Evolutionary conservation across 2,113 vertebrate species (phyloP), one percentile per base, ranked within the genome.

Genomic region (Cairina moschata): DNA sequence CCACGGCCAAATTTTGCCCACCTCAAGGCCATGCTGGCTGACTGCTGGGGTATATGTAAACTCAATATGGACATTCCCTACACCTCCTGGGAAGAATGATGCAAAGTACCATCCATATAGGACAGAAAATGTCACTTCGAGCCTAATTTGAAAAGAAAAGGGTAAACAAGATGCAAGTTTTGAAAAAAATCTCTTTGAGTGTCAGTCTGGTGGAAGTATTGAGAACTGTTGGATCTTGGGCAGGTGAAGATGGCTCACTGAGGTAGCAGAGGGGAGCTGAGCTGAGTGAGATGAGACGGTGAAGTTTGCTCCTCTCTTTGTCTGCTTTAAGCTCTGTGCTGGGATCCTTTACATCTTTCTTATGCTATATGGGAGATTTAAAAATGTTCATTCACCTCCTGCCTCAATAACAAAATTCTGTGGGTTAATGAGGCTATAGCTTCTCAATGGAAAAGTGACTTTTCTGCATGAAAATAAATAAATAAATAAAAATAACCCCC

Each of bases 21-120:
- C 34, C 44, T 78, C 36, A 44, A 52, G 4, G 8, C 12, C 6
- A 6, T 13, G 10, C 2, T 40, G n/a, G 16, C 15, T 32, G 15
- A 58, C 32, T 67, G 20, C 17, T 77, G 32, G 5, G 23, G 4
- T 6, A 36, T n/a, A 17, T 0, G 0, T 4, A 28, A 10, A 5
- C 2, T 90, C 31, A 15, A 25, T 56, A 29, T 8, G 11, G 63
- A 22, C 55, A 12, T 9, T 76, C 6, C 4, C 5, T 11, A 25
- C 17, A 11, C 22, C 28, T 72, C 11, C 13, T 23, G 11, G 14
- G 80, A 52, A 88, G 85, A 92, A 46, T 16, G 38, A 21, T 1
- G 1, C 7, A 42, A 65, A 73, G 2, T 48, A 25, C 8, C 0
- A 48, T 12, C 3, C 58, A 4, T 42, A n/a, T 4, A 68, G 4